Conservation (phyloP, 2,888 invertebrate genomes). For the Drosophila quasianomalipes region DNA sequence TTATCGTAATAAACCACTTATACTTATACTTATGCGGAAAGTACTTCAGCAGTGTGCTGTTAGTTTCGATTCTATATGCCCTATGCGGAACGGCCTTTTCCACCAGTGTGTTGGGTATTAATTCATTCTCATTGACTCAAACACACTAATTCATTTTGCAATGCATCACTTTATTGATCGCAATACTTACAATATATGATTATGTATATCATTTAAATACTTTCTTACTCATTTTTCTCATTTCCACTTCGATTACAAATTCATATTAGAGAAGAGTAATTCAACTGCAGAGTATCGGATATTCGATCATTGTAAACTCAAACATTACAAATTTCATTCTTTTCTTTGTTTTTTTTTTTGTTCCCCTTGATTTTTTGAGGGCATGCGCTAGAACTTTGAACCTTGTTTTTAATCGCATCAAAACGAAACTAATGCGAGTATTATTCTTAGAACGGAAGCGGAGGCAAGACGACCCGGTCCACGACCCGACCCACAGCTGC, state of each 20-base stretch:
- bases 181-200: not conserved
- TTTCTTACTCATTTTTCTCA: not conserved
- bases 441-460: constrained; percentile 74
- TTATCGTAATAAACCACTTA: constrained; percentile 79
- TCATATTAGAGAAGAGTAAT: too few relatives aligned
- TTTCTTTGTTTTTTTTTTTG: constrained; percentile 10
- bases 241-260: not conserved
- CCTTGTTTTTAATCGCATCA: constrained; percentile 72
- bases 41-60: constrained; percentile 60
- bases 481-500: constrained; percentile 41
- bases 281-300: constrained; percentile 7
- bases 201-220: not conserved
- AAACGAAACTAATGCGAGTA: constrained; percentile 75
- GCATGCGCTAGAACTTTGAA: constrained; percentile 41
- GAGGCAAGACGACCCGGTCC: constrained; percentile 14
- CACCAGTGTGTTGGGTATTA: not conserved
- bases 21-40: constrained; percentile 16
- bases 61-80: constrained; percentile 43
- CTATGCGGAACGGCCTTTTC: not conserved
- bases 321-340: not conserved
- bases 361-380: constrained; percentile 8
- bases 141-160: not conserved
- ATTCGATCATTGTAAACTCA: constrained; percentile 3
- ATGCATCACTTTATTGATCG: not conserved
- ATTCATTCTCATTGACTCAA: not conserved